These are phyloP conservation scores for Catharus fuscescens DNA, from an alignment of 2,113 vertebrate genomes.

Conservation along the genomic window DNA sequence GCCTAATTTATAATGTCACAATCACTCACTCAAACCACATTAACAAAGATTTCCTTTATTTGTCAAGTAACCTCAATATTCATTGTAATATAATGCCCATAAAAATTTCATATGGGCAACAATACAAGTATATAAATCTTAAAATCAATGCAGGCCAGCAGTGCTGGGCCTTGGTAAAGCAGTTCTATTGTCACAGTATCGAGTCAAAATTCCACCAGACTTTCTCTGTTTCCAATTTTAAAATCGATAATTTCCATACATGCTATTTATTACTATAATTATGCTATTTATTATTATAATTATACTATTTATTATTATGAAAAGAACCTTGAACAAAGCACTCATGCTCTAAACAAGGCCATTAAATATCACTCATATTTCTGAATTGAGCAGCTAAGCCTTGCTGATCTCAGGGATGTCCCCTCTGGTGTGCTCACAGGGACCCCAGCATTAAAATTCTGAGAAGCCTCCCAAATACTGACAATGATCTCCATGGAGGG, in stretches of 20 bases:
- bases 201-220: neutral
- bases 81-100: slow-evolving; percentile 33
- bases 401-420: neutral
- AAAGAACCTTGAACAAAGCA: neutral
- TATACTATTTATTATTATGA: neutral
- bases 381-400: neutral
- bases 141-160: neutral
- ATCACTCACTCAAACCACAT: slow-evolving; percentile 29
- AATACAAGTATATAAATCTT: neutral
- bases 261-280: neutral
- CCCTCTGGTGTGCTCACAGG: neutral
- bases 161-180: neutral
- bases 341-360: neutral
- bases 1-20: slow-evolving; percentile 39
- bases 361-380: neutral
- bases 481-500: neutral
- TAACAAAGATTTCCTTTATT: slow-evolving; percentile 56
- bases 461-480: neutral
- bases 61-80: slow-evolving; percentile 28
- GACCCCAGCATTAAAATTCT: neutral
- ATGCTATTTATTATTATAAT: neutral
- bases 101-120: slow-evolving; percentile 27
- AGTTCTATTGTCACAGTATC: rapidly evolving
- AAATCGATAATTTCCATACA: neutral
- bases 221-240: neutral